phyloP scores from a whole-genome alignment of 2,888 invertebrate species.

The Luperina testacea region DNA sequence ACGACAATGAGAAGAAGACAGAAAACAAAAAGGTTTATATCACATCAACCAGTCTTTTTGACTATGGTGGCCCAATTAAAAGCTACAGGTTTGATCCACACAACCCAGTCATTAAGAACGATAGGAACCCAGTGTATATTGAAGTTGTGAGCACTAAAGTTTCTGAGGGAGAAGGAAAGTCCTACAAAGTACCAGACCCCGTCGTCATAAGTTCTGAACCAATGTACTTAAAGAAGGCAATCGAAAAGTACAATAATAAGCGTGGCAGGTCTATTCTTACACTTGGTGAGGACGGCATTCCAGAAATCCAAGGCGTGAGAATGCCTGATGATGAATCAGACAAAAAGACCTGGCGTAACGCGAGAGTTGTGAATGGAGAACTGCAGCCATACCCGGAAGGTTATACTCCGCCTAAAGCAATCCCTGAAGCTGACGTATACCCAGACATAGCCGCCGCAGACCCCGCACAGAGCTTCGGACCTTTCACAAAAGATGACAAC shows the following conservation, averaged over 20 bases:
- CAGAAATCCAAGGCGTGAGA: constrained; percentile 95
- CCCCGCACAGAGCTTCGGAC: constrained; percentile 87
- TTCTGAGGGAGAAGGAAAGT: constrained; percentile 85
- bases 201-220: constrained; percentile 92
- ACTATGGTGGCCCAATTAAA: constrained; percentile 85
- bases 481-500: constrained; percentile 91
- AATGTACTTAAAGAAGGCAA: constrained; percentile 89
- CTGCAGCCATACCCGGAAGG: constrained; percentile 93
- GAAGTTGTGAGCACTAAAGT: constrained; percentile 88
- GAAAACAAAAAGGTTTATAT: constrained; percentile 88
- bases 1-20: constrained; percentile 84
- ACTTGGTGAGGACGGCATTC: constrained; percentile 93
- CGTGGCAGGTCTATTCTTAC: constrained; percentile 92
- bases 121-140: constrained; percentile 90
- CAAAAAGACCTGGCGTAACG: constrained; percentile 96
- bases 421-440: constrained; percentile 90
- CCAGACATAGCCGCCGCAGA: constrained; percentile 82
- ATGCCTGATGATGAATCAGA: constrained; percentile 96
- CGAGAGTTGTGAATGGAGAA: constrained; percentile 96
- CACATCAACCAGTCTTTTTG: constrained; percentile 85
- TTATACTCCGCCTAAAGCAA: constrained; percentile 91
- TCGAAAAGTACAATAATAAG: constrained; percentile 88
- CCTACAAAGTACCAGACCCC: constrained; percentile 91
- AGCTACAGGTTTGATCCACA: constrained; percentile 87
- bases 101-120: constrained; percentile 88